Percentiles rank a stretch among this genome's conserved stretches.
Conservation (phyloP, 1,140 invertebrate species). For the Diuraphis noxia region DNA sequence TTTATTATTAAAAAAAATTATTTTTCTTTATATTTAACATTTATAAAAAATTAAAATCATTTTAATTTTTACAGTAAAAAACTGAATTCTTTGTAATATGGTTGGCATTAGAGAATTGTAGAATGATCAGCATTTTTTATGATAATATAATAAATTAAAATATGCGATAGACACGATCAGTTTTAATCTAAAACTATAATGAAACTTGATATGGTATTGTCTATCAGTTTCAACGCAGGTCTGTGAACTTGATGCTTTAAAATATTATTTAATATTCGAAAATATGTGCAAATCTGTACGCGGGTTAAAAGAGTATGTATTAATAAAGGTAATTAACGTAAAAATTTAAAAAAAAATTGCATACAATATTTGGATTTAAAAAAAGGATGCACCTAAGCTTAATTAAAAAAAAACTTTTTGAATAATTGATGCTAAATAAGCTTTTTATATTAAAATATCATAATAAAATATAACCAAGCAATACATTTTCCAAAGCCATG, state of each 20-base stretch:
- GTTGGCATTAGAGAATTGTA: too few species aligned
- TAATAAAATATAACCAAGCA: neutral
- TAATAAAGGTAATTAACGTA: neutral
- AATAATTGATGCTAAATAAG: neutral
- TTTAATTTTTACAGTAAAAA: neutral
- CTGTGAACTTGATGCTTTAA: neutral
- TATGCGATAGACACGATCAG: neutral
- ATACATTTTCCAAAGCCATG: neutral
- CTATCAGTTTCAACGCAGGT: neutral
- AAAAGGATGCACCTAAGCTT: neutral
- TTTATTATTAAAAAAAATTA: neutral
- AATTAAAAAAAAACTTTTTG: neutral
- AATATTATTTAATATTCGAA: neutral
- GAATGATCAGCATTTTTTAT: neutral
- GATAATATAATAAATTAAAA: neutral
- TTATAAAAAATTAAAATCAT: neutral
- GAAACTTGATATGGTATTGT: neutral
- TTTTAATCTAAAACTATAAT: neutral
- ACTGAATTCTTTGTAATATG: neutral
- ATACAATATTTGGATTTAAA: neutral
- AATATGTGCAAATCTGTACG: neutral
- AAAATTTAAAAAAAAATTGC: neutral
- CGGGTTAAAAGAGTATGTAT: neutral
- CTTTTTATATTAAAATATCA: neutral
- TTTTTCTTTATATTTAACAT: neutral